phyloP scores from a whole-genome alignment of 2,888 invertebrate species.

The Monoplex corrugatus region DNA sequence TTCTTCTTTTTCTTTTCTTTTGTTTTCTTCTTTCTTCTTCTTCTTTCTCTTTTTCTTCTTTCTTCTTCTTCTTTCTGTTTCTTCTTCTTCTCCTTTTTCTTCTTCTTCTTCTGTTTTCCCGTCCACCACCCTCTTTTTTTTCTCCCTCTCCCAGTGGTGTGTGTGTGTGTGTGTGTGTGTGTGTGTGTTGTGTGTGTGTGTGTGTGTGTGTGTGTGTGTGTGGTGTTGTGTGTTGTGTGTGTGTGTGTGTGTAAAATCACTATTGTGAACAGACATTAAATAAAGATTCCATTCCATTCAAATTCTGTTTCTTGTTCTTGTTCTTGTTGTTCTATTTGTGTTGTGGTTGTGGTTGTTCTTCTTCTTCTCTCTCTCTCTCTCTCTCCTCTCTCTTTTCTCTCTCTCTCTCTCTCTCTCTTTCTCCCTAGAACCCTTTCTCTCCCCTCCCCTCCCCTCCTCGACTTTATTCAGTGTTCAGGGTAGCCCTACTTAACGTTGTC shows the following conservation, averaged over 20 bases:
- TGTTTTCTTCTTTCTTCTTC: neutral
- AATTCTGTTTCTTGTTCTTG: neutral
- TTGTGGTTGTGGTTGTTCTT: neutral
- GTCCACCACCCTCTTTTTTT: neutral
- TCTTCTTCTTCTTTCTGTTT: neutral
- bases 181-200: neutral
- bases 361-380: neutral
- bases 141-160: neutral
- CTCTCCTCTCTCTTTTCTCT: neutral
- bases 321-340: neutral
- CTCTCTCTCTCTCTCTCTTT: neutral
- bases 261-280: neutral
- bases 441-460: neutral
- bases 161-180: neutral
- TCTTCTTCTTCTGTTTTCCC: neutral
- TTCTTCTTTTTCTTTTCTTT: neutral
- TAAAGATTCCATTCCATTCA: neutral
- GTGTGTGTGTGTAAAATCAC: neutral
- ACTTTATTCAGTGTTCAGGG: neutral
- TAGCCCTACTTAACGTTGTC: neutral
- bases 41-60: constrained; percentile 4
- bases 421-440: neutral
- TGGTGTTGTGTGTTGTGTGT: neutral
- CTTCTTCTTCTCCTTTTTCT: neutral
- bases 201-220: neutral